Evolutionary conservation across 2,113 vertebrate species (phyloP).

Genomic region (Harpagus bidentatus): DNA sequence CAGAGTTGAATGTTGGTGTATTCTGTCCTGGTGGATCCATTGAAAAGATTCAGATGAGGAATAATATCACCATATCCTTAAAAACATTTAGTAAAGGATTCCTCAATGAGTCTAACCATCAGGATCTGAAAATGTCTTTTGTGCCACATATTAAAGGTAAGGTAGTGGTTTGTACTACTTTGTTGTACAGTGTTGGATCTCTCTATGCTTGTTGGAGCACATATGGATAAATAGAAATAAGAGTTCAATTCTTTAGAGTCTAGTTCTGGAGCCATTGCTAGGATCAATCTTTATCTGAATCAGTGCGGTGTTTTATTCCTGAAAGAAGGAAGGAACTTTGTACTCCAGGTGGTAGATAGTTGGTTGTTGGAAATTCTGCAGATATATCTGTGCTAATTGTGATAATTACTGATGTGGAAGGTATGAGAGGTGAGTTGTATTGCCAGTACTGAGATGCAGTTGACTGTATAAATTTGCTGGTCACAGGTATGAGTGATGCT

Average conservation of each 20-base stretch:
- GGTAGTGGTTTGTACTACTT: background rate
- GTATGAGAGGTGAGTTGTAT: background rate
- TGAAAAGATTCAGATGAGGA: slow-evolving; percentile 80
- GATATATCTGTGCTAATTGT: background rate
- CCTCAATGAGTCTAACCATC: slow-evolving; percentile 21
- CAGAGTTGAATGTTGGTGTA: slow-evolving; percentile 71
- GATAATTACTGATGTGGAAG: background rate
- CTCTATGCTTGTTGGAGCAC: background rate
- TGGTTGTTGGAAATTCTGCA: background rate
- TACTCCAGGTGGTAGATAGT: background rate
- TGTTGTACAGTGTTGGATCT: background rate
- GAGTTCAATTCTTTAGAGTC: background rate
- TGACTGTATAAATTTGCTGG: background rate
- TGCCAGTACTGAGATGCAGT: background rate
- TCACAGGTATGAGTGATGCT: background rate
- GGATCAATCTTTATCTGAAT: background rate
- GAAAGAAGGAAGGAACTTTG: background rate
- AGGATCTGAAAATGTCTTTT: slow-evolving; percentile 77
- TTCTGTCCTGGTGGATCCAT: slow-evolving; percentile 84
- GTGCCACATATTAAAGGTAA: slow-evolving; percentile 82
- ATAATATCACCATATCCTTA: slow-evolving; percentile 79
- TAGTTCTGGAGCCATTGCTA: background rate
- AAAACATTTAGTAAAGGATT: slow-evolving; percentile 24
- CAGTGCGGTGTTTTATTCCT: background rate
- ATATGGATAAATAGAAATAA: background rate